Conservation (phyloP, 1,140 invertebrate species). For the Drosophila pallidifrons region DNA sequence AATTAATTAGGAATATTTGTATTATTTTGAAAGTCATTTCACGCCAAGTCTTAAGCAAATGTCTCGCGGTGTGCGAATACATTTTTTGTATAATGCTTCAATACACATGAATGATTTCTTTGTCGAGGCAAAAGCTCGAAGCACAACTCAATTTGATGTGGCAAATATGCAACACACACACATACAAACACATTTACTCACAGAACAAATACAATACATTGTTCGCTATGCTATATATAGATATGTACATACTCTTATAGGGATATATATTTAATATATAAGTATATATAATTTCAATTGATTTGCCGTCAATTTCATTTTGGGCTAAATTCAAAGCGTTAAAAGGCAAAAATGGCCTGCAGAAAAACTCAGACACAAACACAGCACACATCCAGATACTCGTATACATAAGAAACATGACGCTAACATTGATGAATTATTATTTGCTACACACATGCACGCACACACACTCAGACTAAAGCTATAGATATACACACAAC, state of each 20-base stretch:
- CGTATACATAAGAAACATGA: constrained; percentile 43
- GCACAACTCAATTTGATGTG: constrained; percentile 60
- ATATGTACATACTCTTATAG: constrained; percentile 1
- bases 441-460: constrained; percentile 39
- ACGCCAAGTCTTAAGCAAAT: constrained; percentile 13
- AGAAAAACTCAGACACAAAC: constrained; percentile 25
- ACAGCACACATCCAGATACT: constrained; percentile 16
- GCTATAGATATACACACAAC: not conserved
- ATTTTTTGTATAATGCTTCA: constrained; percentile 47
- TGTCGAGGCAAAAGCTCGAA: constrained; percentile 48
- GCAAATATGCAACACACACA: constrained; percentile 43
- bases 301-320: constrained; percentile 81
- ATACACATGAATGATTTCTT: constrained; percentile 74
- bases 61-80: constrained; percentile 19
- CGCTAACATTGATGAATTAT: constrained; percentile 78
- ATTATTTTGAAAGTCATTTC: not conserved
- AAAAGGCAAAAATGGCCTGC: constrained; percentile 45
- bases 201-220: constrained; percentile 23
- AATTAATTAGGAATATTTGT: not conserved
- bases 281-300: constrained; percentile 69
- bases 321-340: constrained; percentile 36
- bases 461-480: not conserved
- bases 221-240: not conserved
- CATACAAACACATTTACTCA: constrained; percentile 36
- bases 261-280: constrained; percentile 34